Percentiles rank a stretch among this genome's conserved stretches.
Conservation (phyloP, 2,888 invertebrate species). For the Microplitis manilae region DNA sequence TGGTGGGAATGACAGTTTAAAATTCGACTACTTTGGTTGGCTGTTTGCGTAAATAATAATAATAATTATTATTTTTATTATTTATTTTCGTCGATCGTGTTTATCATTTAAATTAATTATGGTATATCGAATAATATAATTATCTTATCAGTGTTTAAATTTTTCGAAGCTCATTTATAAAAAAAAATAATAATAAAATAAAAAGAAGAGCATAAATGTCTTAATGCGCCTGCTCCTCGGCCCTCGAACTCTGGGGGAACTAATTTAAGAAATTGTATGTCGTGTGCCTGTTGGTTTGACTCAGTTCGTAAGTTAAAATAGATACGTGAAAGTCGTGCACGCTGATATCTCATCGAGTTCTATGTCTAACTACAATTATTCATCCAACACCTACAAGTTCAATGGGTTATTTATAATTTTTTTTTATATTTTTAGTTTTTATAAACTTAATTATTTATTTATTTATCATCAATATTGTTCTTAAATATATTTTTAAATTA, state of each 20-base stretch:
- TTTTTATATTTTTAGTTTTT: conserved; percentile 3
- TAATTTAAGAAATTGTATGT: conserved; percentile 69
- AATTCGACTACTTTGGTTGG: background rate
- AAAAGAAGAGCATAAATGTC: background rate
- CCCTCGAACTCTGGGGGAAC: conserved; percentile 60
- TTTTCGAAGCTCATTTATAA: conserved; percentile 7
- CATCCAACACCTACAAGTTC: background rate
- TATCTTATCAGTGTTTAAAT: background rate
- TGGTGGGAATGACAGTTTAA: background rate
- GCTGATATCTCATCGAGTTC: conserved; percentile 50
- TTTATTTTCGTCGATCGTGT: background rate
- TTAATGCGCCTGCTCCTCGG: conserved; percentile 63
- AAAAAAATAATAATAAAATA: background rate
- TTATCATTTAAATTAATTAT: background rate
- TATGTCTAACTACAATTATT: conserved; percentile 12
- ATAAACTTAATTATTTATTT: background rate
- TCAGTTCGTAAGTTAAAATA: conserved; percentile 70
- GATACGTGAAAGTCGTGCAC: conserved; percentile 65
- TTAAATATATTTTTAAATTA: too few species aligned
- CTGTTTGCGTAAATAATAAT: background rate
- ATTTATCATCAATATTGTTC: background rate
- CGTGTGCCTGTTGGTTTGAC: conserved; percentile 62
- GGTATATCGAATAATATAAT: background rate
- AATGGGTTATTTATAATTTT: background rate
- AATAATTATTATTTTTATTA: background rate